A percentile compares a stretch with the other conserved stretches of the same genome.
Evolutionary conservation across 2,113 vertebrate species (phyloP).

Genomic region (Anolis sagrei): DNA sequence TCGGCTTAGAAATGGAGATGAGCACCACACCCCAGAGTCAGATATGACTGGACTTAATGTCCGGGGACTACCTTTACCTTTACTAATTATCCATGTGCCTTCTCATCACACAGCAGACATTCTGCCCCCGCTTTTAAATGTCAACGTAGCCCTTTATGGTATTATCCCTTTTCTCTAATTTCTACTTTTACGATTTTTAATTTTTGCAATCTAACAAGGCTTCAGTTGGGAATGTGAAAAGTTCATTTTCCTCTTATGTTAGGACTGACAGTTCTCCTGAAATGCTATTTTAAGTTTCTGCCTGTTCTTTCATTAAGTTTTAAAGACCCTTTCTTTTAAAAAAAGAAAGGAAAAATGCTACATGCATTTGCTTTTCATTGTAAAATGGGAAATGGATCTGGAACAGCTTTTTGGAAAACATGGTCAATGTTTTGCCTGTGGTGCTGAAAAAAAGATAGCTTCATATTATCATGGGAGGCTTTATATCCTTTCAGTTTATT

Average conservation of each 20-base stretch:
- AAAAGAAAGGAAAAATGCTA: background rate
- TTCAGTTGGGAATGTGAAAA: background rate
- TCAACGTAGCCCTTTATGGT: background rate
- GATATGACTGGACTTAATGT: too few relatives aligned
- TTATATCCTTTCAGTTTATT: background rate
- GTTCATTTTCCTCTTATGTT: slow-evolving; percentile 2
- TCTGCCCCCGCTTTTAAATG: too few relatives aligned
- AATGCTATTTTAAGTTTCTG: slow-evolving; percentile 26
- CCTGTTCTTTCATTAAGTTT: slow-evolving; percentile 20
- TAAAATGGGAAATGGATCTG: background rate
- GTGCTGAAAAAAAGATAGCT: background rate
- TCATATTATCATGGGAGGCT: slow-evolving; percentile 4
- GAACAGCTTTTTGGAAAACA: slow-evolving; percentile 11
- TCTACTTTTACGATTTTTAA: background rate
- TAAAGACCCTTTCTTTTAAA: background rate
- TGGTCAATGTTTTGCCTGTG: background rate
- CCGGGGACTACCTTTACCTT: too few relatives aligned
- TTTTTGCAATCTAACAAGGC: background rate
- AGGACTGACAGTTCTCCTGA: slow-evolving; percentile 1
- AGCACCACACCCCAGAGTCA: too few relatives aligned
- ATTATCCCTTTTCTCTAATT: background rate
- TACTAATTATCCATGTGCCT: too few relatives aligned
- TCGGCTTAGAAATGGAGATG: too few relatives aligned
- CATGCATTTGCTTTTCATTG: slow-evolving; percentile 27
- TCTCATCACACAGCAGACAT: too few relatives aligned